Conservation (phyloP, 2,113 vertebrate species). For the Oenanthe oenanthe region DNA sequence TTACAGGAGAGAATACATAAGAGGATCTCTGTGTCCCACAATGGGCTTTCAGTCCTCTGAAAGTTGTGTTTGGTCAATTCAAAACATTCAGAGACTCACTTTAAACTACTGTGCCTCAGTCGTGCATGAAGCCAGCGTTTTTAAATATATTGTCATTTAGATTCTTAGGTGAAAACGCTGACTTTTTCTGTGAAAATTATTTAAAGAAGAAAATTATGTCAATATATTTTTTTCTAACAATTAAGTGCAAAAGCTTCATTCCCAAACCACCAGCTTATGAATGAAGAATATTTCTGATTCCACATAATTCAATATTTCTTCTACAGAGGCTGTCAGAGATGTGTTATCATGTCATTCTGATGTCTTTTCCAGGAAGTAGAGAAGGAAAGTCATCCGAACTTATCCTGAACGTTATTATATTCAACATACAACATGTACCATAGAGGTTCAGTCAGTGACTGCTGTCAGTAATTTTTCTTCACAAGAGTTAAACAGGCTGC, state of each 20-base stretch:
- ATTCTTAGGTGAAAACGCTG: not conserved
- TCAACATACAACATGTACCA: not conserved
- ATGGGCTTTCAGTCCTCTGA: not conserved
- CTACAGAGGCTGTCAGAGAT: not conserved
- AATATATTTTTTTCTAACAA: not conserved
- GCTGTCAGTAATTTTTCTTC: not conserved
- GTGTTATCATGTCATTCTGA: not conserved
- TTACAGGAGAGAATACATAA: not conserved
- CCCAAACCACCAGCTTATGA: not conserved
- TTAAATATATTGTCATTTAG: not conserved
- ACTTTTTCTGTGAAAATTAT: not conserved
- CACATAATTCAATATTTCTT: not conserved
- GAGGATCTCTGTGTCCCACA: not conserved
- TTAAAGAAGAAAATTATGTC: not conserved
- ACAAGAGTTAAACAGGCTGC: not conserved
- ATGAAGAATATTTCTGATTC: not conserved
- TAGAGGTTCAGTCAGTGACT: not conserved
- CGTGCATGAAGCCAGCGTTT: not conserved
- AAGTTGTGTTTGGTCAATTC: not conserved
- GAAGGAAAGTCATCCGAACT: not conserved
- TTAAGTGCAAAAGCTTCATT: not conserved
- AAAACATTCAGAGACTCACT: not conserved
- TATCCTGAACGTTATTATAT: not conserved
- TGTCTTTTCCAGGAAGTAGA: not conserved
- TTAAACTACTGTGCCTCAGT: not conserved